phyloP scores from a whole-genome alignment of 1,140 invertebrate genomes.

The Gryon sp. region DNA sequence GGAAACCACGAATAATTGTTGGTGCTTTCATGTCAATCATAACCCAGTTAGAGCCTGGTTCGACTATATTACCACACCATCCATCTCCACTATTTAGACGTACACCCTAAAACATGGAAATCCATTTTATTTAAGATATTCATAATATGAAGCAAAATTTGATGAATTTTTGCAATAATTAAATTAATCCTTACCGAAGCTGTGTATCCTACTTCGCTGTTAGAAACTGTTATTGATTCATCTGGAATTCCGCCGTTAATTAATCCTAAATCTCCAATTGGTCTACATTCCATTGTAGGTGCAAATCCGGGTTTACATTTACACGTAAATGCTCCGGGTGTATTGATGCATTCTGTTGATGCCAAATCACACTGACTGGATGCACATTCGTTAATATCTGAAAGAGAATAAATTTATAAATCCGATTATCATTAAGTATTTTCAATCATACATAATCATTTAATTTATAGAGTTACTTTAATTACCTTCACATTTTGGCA shows the following conservation, averaged over 20 bases:
- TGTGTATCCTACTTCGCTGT: slow-evolving; percentile 88
- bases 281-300: slow-evolving; percentile 92
- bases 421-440: neutral
- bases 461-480: no score
- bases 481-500: slow-evolving; percentile 89
- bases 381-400: slow-evolving; percentile 95
- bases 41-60: slow-evolving; percentile 93
- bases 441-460: neutral
- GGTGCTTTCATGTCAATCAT: slow-evolving; percentile 92
- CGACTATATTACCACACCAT: slow-evolving; percentile 93
- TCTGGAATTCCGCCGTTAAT: slow-evolving; percentile 94
- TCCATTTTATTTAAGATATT: no score
- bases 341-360: slow-evolving; percentile 95
- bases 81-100: slow-evolving; percentile 89
- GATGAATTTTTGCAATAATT: slow-evolving; percentile 4
- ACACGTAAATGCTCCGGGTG: slow-evolving; percentile 94
- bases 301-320: slow-evolving; percentile 92
- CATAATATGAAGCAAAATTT: no score
- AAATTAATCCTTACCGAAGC: slow-evolving; percentile 85
- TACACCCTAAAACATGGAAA: no score
- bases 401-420: slow-evolving; percentile 39
- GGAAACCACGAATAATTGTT: slow-evolving; percentile 93
- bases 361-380: slow-evolving; percentile 93
- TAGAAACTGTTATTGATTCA: slow-evolving; percentile 91
- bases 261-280: slow-evolving; percentile 92